Conservation (phyloP, 53 echinoderm and acorn worm genomes). For the Glandiceps talaboti region DNA sequence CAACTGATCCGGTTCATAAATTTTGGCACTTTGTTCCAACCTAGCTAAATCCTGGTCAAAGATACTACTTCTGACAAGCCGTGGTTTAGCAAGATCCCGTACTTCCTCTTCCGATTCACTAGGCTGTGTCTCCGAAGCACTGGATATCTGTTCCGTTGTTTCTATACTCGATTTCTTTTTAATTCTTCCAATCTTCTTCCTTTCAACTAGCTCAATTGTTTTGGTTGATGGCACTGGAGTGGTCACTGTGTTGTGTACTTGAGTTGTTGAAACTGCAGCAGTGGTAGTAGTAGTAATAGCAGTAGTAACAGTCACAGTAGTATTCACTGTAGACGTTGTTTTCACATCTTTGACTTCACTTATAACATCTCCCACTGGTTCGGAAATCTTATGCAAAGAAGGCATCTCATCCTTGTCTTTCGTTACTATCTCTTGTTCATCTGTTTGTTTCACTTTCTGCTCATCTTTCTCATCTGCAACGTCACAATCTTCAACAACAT, state of each 20-base stretch:
- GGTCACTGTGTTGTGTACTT: background rate
- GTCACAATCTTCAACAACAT: too few species aligned
- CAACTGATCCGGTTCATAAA: background rate
- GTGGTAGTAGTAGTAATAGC: background rate
- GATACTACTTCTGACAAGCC: conserved; percentile 34
- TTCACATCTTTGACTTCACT: too few species aligned
- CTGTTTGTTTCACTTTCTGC: background rate
- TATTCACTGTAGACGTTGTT: too few species aligned
- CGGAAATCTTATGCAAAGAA: background rate
- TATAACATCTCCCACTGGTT: background rate
- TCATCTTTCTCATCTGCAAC: background rate
- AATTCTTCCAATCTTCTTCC: conserved; percentile 33
- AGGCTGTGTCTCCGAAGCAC: background rate
- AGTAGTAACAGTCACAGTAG: too few species aligned
- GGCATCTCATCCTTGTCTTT: background rate
- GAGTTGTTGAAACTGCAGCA: background rate
- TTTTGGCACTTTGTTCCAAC: conserved; percentile 35
- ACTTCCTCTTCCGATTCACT: background rate
- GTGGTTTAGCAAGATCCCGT: background rate
- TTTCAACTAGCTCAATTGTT: background rate
- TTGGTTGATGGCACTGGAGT: background rate
- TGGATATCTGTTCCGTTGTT: conserved; percentile 18
- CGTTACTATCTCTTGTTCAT: background rate
- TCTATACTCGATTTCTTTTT: conserved; percentile 77
- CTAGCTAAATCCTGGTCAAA: conserved; percentile 87